Conservation (phyloP, 2,797 vertebrate genomes). For the Octomys mimax region DNA sequence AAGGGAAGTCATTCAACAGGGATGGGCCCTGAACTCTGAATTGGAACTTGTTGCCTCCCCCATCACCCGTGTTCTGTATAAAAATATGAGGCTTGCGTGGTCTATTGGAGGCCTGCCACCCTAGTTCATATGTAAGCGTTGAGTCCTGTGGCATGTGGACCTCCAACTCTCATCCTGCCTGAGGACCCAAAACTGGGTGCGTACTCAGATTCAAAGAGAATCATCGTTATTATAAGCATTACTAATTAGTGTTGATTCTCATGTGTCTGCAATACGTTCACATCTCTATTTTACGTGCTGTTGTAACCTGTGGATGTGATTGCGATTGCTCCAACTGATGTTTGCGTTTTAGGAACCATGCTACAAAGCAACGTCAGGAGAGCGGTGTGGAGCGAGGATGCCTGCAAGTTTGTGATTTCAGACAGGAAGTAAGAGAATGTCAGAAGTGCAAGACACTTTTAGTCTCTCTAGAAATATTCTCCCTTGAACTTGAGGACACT, state of each 20-base stretch:
- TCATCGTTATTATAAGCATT: background rate
- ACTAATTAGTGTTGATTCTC: background rate
- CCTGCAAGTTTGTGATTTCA: constrained; percentile 26
- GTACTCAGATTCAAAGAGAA: background rate
- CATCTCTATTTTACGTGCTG: background rate
- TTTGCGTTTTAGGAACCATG: constrained; percentile 34
- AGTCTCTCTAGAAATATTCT: background rate
- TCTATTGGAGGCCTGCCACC: background rate
- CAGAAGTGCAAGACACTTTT: background rate
- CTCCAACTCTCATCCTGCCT: background rate
- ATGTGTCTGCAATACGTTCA: background rate
- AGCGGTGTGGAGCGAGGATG: background rate
- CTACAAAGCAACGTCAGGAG: background rate
- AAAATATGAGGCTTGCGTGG: background rate
- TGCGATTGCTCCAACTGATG: background rate
- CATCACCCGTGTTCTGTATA: background rate
- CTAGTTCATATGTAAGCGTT: background rate
- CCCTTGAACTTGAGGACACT: background rate
- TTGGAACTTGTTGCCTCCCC: background rate
- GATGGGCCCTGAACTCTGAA: background rate
- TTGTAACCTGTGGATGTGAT: background rate
- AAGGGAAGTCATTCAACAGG: background rate
- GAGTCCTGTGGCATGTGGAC: background rate
- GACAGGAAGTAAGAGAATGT: constrained; percentile 29
- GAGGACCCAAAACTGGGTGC: background rate